Percentiles rank a stretch among this genome's conserved stretches.
Evolutionary conservation across 2,113 vertebrate genomes (phyloP).

Genomic region (Rhodinocichla rosea): DNA sequence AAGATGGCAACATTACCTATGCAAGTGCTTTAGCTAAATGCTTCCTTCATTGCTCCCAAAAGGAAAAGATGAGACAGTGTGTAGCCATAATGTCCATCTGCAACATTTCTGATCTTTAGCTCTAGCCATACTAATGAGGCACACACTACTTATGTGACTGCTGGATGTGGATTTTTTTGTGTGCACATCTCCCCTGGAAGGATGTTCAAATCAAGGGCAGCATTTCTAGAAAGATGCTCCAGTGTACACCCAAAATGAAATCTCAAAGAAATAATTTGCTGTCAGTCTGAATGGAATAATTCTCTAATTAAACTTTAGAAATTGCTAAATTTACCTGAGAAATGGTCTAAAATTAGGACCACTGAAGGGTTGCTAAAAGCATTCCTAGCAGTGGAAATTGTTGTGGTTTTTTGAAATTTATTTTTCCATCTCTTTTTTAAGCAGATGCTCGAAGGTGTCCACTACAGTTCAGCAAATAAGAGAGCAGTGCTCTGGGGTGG

Average conservation of each 20-base stretch:
- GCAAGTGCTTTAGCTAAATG: slow-evolving; percentile 26
- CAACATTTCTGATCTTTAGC: not conserved
- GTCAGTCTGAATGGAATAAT: not conserved
- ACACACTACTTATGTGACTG: not conserved
- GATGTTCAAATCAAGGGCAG: not conserved
- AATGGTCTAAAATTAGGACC: not conserved
- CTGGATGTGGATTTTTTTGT: not conserved
- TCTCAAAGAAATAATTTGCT: not conserved
- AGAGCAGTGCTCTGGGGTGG: not conserved
- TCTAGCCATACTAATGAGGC: not conserved
- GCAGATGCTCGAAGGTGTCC: not conserved
- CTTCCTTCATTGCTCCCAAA: not conserved
- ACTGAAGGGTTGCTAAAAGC: not conserved
- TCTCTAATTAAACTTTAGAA: not conserved
- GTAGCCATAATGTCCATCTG: not conserved
- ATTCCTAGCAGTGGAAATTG: not conserved
- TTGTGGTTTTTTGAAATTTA: not conserved
- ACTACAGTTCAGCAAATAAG: not conserved
- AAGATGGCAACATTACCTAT: not conserved
- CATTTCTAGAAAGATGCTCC: not conserved
- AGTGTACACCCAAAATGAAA: not conserved
- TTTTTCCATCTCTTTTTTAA: not conserved
- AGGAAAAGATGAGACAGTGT: not conserved
- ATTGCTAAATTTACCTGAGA: not conserved
- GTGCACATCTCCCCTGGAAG: not conserved